These are phyloP conservation scores for Forbesichthys papilliferus DNA, from an alignment of 2,113 vertebrate species.

Conservation along the genomic window DNA sequence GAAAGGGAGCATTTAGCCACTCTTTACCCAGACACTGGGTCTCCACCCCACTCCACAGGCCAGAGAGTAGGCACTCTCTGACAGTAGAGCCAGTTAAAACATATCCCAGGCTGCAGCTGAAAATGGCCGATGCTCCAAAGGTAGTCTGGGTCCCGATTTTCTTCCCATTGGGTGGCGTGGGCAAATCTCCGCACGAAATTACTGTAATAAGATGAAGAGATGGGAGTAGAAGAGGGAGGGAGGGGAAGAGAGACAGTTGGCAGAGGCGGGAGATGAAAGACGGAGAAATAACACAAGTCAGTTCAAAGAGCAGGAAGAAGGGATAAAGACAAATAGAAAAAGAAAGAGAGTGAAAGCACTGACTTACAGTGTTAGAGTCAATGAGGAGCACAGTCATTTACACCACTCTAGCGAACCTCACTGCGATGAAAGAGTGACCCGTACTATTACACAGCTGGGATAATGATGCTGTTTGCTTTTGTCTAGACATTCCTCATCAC, in stretches of 20 bases:
- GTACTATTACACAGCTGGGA: slow-evolving; percentile 42
- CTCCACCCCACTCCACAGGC: slow-evolving; percentile 93
- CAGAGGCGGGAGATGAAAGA: slow-evolving; percentile 11
- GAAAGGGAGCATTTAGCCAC: slow-evolving; percentile 34
- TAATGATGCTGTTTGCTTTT: slow-evolving; percentile 60
- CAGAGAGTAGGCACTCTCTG: slow-evolving; percentile 91
- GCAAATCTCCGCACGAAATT: slow-evolving; percentile 92
- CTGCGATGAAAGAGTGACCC: slow-evolving; percentile 55
- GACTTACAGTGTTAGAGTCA: slow-evolving; percentile 60
- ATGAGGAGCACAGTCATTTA: slow-evolving; percentile 63
- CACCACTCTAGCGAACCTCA: slow-evolving; percentile 48
- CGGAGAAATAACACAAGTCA: neutral
- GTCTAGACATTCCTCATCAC: slow-evolving; percentile 52
- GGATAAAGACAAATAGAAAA: slow-evolving; percentile 10
- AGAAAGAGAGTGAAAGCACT: slow-evolving; percentile 43
- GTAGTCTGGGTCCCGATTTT: slow-evolving; percentile 95
- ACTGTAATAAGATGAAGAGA: slow-evolving; percentile 76
- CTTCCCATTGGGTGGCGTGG: slow-evolving; percentile 91
- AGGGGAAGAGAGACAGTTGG: slow-evolving; percentile 8
- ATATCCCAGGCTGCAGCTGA: slow-evolving; percentile 90
- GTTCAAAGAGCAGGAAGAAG: neutral
- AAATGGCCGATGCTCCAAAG: slow-evolving; percentile 93
- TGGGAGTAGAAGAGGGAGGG: neutral
- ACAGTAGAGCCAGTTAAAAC: slow-evolving; percentile 90
- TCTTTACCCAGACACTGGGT: slow-evolving; percentile 89